These are phyloP conservation scores for Tuta absoluta DNA, from an alignment of 2,888 invertebrate genomes.

Conservation along the genomic window DNA sequence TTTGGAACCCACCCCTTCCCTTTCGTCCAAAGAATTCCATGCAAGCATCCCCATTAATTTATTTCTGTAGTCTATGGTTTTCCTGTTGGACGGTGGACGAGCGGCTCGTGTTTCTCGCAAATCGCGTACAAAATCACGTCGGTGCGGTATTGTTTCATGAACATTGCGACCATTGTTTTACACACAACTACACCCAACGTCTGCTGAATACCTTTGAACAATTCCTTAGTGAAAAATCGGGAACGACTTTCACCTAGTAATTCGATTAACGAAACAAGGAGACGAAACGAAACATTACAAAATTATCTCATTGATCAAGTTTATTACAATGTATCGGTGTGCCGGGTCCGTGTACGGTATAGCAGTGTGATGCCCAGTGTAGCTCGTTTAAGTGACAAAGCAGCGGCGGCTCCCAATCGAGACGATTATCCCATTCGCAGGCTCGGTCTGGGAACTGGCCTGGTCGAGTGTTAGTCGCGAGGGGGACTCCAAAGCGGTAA, in stretches of 20 bases:
- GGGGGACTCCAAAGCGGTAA: conserved; percentile 78
- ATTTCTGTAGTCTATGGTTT: conserved; percentile 59
- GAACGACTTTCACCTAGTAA: conserved; percentile 71
- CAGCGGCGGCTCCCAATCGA: conserved; percentile 70
- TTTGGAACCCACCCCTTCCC: neutral
- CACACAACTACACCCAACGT: conserved; percentile 44
- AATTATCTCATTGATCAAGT: conserved; percentile 52
- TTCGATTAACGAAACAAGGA: conserved; percentile 68
- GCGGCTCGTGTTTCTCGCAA: conserved; percentile 55
- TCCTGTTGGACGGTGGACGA: conserved; percentile 48
- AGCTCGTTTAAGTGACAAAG: conserved; percentile 76
- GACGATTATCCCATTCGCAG: conserved; percentile 78
- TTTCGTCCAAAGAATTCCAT: conserved; percentile 12
- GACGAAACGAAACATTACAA: conserved; percentile 37
- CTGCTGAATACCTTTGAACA: conserved; percentile 39
- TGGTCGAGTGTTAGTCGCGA: conserved; percentile 76
- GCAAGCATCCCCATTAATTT: conserved; percentile 20
- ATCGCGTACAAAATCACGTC: conserved; percentile 58
- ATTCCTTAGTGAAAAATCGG: conserved; percentile 34
- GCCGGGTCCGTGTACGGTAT: conserved; percentile 63
- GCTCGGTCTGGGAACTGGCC: conserved; percentile 73
- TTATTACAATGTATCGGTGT: conserved; percentile 67
- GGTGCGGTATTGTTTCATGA: conserved; percentile 58
- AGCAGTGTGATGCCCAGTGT: conserved; percentile 69
- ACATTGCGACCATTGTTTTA: conserved; percentile 45